A percentile compares a stretch with the other conserved stretches of the same genome.
These are phyloP conservation scores for Cossypha heuglini DNA, from an alignment of 2,797 vertebrate species.

Conservation along the genomic window DNA sequence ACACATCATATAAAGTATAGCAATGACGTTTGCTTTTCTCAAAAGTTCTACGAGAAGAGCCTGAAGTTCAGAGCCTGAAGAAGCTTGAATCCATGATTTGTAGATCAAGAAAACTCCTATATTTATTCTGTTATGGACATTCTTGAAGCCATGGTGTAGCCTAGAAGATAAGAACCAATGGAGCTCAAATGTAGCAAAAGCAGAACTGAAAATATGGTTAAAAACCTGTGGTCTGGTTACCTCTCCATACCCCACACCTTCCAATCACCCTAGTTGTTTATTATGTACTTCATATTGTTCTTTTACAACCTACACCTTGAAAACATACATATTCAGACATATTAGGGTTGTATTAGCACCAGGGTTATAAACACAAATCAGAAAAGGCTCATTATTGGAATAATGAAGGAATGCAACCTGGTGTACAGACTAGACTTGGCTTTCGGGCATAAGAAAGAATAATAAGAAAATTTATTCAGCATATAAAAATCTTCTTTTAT, in stretches of 20 bases:
- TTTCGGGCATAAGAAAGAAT: background rate
- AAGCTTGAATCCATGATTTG: background rate
- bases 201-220: background rate
- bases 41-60: background rate
- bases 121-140: background rate
- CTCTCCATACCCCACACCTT: accelerated
- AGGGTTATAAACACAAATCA: background rate
- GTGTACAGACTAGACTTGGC: background rate
- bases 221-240: background rate
- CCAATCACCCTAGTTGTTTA: background rate
- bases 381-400: background rate
- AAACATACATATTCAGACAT: background rate
- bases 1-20: background rate
- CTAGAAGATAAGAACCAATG: background rate
- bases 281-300: background rate
- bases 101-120: background rate
- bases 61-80: background rate
- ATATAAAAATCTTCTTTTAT: background rate
- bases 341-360: background rate
- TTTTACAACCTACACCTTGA: background rate
- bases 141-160: background rate
- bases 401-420: background rate
- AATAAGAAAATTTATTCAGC: background rate
- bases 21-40: background rate
- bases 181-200: background rate